Conservation (phyloP, 2,888 invertebrate species). For the Coenonympha arcania region DNA sequence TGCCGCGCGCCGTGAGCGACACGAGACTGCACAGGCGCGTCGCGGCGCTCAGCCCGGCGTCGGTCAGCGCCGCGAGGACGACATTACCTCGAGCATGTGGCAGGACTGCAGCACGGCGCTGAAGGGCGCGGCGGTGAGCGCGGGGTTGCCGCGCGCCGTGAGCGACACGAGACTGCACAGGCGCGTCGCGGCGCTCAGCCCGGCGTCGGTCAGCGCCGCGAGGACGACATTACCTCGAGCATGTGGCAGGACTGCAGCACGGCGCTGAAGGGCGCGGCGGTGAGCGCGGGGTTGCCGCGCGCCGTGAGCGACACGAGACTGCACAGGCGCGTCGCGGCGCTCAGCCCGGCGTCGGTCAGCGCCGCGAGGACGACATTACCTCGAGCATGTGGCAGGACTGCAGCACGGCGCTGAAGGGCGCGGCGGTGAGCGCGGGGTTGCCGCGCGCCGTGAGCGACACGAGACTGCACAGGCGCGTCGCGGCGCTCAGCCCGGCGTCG, state of each 20-base stretch:
- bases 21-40: slow-evolving; percentile 36
- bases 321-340: slow-evolving; percentile 34
- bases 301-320: slow-evolving; percentile 34
- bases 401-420: slow-evolving; percentile 40
- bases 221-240: slow-evolving; percentile 41
- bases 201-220: no score
- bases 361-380: slow-evolving; percentile 39
- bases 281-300: slow-evolving; percentile 44
- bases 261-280: slow-evolving; percentile 41
- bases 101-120: no score
- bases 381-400: slow-evolving; percentile 40
- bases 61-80: slow-evolving; percentile 48
- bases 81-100: no score
- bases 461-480: slow-evolving; percentile 37
- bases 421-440: slow-evolving; percentile 42
- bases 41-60: slow-evolving; percentile 40
- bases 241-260: slow-evolving; percentile 40
- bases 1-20: slow-evolving; percentile 41
- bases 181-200: neutral
- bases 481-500: slow-evolving; percentile 41
- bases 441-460: slow-evolving; percentile 39
- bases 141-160: no score
- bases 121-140: no score
- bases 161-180: neutral
- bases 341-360: slow-evolving; percentile 43